Percentiles rank a stretch among this genome's conserved stretches.
phyloP scores from a whole-genome alignment of 2,113 vertebrate species.

The Python bivittatus region DNA sequence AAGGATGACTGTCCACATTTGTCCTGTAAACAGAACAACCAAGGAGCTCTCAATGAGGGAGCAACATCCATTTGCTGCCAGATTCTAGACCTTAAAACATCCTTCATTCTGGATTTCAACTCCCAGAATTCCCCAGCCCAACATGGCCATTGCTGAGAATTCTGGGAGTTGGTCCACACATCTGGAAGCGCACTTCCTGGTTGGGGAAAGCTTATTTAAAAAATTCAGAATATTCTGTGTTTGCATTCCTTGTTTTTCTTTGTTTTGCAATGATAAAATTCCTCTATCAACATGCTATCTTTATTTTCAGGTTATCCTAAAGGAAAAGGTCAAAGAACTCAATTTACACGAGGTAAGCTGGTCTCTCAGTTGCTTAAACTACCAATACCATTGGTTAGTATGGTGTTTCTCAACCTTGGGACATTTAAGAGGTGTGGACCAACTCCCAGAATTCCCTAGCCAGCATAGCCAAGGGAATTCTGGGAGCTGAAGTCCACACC shows the following conservation, averaged over 20 bases:
- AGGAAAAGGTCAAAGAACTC: constrained; percentile 98
- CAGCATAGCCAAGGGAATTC: too few relatives aligned
- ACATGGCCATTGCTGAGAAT: not conserved
- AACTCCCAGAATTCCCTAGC: too few relatives aligned
- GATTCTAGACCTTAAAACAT: not conserved
- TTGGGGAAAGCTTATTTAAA: not conserved
- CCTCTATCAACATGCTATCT: constrained; percentile 23
- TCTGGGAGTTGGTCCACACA: not conserved
- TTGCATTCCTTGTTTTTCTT: not conserved
- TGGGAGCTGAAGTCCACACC: too few relatives aligned
- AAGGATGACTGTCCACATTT: not conserved
- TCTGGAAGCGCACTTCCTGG: not conserved
- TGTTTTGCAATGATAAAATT: not conserved
- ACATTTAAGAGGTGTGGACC: too few relatives aligned
- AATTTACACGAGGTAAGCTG: constrained; percentile 95
- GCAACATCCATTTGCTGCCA: not conserved
- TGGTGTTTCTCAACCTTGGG: too few relatives aligned
- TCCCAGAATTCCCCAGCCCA: not conserved
- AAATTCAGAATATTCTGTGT: not conserved
- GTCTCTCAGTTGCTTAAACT: not conserved
- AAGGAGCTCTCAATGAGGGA: not conserved
- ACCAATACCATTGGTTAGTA: too few relatives aligned
- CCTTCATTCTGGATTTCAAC: not conserved
- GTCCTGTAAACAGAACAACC: not conserved
- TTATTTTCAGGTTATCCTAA: constrained; percentile 92